Evolutionary conservation across 2,797 vertebrate species (phyloP).

Genomic region (Anisognathus igniventris): DNA sequence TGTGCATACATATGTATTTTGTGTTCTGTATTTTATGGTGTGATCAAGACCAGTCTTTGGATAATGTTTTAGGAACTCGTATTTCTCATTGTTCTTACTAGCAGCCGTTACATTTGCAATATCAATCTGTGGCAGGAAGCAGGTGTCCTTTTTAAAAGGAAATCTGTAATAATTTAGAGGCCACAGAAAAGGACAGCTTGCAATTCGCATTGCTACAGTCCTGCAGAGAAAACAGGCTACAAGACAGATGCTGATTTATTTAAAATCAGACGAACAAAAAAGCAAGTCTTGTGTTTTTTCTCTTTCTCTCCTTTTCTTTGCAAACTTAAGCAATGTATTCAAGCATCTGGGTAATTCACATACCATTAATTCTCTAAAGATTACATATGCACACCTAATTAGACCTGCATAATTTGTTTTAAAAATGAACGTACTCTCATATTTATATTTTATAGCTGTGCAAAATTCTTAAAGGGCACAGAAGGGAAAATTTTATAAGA

Average conservation of each 20-base stretch:
- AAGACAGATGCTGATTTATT: neutral
- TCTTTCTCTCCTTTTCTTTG: neutral
- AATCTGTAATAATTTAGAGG: neutral
- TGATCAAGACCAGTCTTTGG: neutral
- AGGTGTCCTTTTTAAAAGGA: neutral
- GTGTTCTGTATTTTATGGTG: neutral
- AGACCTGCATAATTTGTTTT: neutral
- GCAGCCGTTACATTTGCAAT: neutral
- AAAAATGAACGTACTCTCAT: neutral
- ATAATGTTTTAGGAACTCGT: neutral
- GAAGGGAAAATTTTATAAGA: neutral
- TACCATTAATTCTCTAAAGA: conserved; percentile 17
- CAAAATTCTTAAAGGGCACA: neutral
- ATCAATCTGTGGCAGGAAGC: neutral
- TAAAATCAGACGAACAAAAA: neutral
- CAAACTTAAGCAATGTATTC: neutral
- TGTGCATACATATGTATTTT: neutral
- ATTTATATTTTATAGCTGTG: neutral
- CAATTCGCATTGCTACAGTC: neutral
- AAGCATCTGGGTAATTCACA: conserved; percentile 2
- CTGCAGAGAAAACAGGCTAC: neutral
- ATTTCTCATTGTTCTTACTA: neutral
- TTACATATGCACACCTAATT: neutral
- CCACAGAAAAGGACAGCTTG: neutral
- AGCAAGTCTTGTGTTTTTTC: neutral